Conservation (phyloP, 2,888 invertebrate species). For the Myopa testacea region DNA sequence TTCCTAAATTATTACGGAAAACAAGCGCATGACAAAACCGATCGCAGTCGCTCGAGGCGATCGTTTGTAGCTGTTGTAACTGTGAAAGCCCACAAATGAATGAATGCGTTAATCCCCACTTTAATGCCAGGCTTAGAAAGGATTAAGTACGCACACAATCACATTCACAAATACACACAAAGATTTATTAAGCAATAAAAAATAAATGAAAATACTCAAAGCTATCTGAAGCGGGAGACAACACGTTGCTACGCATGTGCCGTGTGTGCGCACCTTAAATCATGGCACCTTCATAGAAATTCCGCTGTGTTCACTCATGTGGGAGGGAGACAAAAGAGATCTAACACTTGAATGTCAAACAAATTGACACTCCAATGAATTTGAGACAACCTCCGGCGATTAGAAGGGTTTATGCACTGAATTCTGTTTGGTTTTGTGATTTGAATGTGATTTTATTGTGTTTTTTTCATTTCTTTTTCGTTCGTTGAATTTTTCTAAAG, state of each 20-base stretch:
- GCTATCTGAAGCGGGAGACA: no score
- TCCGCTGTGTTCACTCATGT: no score
- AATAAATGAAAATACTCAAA: neutral
- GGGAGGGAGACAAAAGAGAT: conserved; percentile 5
- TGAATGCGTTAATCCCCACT: neutral
- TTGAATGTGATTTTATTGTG: no score
- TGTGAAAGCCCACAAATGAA: neutral
- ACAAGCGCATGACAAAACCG: neutral
- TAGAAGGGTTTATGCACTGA: neutral
- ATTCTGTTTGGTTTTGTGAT: neutral
- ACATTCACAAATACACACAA: neutral
- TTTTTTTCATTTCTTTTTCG: no score
- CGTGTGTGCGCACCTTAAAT: conserved; percentile 1
- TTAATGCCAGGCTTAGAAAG: neutral
- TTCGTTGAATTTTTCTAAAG: no score
- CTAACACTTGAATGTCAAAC: conserved; percentile 50
- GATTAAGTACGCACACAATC: conserved; percentile 5
- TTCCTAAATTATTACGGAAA: neutral
- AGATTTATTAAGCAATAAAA: neutral
- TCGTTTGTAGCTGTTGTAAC: no score
- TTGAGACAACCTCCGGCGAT: conserved; percentile 17
- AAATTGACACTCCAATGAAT: conserved; percentile 50
- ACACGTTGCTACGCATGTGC: neutral
- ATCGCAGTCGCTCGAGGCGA: neutral
- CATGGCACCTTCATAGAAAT: no score